phyloP scores from a whole-genome alignment of 1,140 invertebrate genomes.

The Pogonus chalceus region DNA sequence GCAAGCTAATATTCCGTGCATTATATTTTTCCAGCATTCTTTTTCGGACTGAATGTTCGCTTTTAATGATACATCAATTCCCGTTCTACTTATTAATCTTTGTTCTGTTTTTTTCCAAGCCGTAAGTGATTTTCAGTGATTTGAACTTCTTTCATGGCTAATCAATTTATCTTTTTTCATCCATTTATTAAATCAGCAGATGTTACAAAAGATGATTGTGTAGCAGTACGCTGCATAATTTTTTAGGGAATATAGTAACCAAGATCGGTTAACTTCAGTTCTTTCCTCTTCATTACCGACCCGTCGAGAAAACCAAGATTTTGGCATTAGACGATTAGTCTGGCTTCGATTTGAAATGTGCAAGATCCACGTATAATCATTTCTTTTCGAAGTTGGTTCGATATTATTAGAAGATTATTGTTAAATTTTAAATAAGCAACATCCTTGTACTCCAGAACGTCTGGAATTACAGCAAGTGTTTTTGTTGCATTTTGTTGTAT shows the following conservation, averaged over 20 bases:
- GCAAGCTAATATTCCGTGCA: no score
- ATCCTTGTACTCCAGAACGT: not conserved
- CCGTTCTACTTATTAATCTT: no score
- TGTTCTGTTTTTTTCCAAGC: not conserved
- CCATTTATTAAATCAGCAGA: not conserved
- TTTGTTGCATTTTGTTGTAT: no score
- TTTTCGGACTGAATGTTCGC: no score
- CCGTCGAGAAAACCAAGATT: not conserved
- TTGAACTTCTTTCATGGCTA: not conserved
- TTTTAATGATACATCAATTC: no score
- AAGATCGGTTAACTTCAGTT: not conserved
- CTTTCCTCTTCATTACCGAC: not conserved
- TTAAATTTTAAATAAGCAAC: not conserved
- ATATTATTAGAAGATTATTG: not conserved
- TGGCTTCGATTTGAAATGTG: not conserved
- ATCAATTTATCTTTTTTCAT: not conserved
- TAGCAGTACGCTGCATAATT: not conserved
- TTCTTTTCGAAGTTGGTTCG: no score
- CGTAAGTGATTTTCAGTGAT: not conserved
- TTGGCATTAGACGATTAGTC: no score
- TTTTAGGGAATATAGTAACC: not conserved
- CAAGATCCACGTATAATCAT: no score
- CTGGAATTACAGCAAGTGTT: no score
- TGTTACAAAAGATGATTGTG: no score
- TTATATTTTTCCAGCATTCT: not conserved